A percentile compares a stretch with the other conserved stretches of the same genome.
phyloP scores from a whole-genome alignment of 2,113 vertebrate species.

The Typhlomys cinereus region DNA sequence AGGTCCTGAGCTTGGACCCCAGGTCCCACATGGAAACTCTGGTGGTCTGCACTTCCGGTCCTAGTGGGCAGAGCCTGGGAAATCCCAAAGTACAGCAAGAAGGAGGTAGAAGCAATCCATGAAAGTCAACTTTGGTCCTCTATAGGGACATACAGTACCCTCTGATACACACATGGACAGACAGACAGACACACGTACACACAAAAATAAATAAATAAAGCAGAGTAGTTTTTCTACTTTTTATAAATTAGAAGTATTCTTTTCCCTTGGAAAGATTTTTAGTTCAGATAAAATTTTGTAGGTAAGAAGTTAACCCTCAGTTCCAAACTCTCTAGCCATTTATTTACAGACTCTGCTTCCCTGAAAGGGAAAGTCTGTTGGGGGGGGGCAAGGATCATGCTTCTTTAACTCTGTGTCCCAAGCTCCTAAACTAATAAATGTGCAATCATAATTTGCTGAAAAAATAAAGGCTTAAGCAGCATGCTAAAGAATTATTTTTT shows the following conservation, averaged over 20 bases:
- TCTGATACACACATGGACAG: too few relatives aligned
- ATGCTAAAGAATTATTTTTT: constrained; percentile 10
- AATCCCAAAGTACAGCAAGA: too few relatives aligned
- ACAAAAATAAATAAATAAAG: too few relatives aligned
- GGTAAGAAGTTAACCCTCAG: not conserved
- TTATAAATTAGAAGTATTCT: not conserved
- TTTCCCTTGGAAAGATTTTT: constrained; percentile 28
- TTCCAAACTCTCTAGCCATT: not conserved
- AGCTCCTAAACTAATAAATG: not conserved
- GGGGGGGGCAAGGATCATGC: not conserved
- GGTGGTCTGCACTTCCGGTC: too few relatives aligned
- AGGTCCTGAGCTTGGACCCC: too few relatives aligned
- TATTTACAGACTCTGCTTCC: not conserved
- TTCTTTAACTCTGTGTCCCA: not conserved
- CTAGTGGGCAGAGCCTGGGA: too few relatives aligned
- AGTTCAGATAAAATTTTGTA: not conserved
- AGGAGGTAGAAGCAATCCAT: too few relatives aligned
- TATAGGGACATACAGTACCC: too few relatives aligned
- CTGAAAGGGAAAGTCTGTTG: not conserved
- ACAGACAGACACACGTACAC: too few relatives aligned
- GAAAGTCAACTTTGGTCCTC: too few relatives aligned
- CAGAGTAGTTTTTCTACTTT: too few relatives aligned
- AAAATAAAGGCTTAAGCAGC: constrained; percentile 2
- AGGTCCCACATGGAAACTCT: too few relatives aligned
- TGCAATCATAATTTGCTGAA: constrained; percentile 23